phyloP scores from a whole-genome alignment of 2,113 vertebrate species.

The Oryzias melastigma region DNA sequence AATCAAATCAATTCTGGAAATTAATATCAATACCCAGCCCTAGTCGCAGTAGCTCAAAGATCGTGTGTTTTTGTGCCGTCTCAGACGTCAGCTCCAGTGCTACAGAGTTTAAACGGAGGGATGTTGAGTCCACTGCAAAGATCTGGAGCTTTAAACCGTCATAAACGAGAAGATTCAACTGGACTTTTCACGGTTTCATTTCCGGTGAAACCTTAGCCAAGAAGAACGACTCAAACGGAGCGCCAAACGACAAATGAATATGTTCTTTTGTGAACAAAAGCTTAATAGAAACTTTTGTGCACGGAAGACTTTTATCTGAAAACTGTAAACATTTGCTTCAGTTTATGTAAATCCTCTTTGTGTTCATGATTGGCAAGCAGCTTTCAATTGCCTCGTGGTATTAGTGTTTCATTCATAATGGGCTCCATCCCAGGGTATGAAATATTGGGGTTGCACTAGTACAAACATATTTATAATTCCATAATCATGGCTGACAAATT shows the following conservation, averaged over 20 bases:
- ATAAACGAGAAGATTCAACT: not conserved
- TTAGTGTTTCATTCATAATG: constrained; percentile 36
- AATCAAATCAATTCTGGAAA: no score
- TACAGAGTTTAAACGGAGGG: no score
- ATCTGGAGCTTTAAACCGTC: not conserved
- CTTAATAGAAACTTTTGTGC: constrained; percentile 3
- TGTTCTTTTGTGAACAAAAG: constrained; percentile 2
- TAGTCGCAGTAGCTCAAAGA: no score
- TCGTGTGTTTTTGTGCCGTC: no score
- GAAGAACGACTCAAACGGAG: not conserved
- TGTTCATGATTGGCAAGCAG: constrained; percentile 28
- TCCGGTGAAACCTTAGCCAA: not conserved
- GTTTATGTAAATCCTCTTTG: constrained; percentile 31
- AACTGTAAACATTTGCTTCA: constrained; percentile 12
- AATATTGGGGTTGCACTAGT: constrained; percentile 30
- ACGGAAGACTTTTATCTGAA: constrained; percentile 5
- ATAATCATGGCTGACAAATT: constrained; percentile 48
- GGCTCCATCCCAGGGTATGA: constrained; percentile 15
- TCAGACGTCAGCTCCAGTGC: no score
- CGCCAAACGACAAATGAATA: not conserved
- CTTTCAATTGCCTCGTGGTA: constrained; percentile 23
- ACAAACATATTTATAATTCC: constrained; percentile 37
- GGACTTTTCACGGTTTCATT: not conserved
- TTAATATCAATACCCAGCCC: no score
- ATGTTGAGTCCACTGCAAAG: no score